Percentiles rank a stretch among this genome's conserved stretches.
Conservation (phyloP, 2,113 vertebrate genomes). For the Microcebus tavaratra region DNA sequence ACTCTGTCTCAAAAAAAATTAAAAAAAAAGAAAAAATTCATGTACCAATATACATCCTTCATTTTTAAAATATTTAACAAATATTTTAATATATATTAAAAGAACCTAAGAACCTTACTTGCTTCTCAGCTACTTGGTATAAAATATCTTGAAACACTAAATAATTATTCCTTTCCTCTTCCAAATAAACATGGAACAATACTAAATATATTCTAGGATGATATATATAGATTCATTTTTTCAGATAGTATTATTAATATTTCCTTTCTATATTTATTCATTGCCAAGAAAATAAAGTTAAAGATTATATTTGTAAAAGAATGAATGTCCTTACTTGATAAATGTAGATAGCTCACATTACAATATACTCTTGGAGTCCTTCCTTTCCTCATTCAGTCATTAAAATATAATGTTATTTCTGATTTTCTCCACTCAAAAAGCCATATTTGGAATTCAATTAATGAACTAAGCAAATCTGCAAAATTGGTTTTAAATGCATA, state of each 20-base stretch:
- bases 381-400: conserved; percentile 7
- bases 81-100: not conserved
- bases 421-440: conserved; percentile 15
- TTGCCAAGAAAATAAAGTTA: conserved; percentile 58
- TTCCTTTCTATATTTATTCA: conserved; percentile 6
- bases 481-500: conserved; percentile 31
- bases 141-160: not conserved
- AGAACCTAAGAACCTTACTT: not conserved
- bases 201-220: not conserved
- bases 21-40: not conserved
- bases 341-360: conserved; percentile 35
- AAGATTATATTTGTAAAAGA: conserved; percentile 54
- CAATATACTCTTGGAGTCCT: conserved; percentile 11
- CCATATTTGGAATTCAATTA: conserved; percentile 50
- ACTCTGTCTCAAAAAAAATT: too few relatives aligned
- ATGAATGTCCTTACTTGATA: conserved; percentile 24
- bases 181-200: not conserved
- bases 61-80: conserved; percentile 3
- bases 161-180: not conserved
- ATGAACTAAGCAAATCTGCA: conserved; percentile 13
- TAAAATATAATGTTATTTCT: conserved; percentile 61
- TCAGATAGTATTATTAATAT: conserved; percentile 16
- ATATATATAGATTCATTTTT: not conserved
- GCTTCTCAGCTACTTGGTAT: not conserved
- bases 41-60: not conserved